These are phyloP conservation scores for Oxystoma pomonae DNA, from an alignment of 2,888 invertebrate species.

Conservation along the genomic window DNA sequence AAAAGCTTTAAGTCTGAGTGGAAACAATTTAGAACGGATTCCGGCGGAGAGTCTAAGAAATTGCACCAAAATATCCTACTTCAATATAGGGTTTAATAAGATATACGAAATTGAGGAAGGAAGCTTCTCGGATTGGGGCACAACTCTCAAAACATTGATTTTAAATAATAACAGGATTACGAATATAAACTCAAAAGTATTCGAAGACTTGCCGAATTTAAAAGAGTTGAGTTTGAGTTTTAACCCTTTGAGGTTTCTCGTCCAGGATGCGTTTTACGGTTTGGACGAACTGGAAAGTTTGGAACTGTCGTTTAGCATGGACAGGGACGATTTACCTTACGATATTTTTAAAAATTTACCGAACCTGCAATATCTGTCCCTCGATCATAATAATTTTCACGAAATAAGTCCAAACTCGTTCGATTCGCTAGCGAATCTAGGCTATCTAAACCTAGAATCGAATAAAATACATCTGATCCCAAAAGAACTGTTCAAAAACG, in stretches of 20 bases:
- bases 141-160: constrained; percentile 73
- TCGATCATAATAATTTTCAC: constrained; percentile 85
- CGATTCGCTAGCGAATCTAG: constrained; percentile 62
- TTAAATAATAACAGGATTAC: constrained; percentile 81
- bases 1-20: constrained; percentile 74
- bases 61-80: constrained; percentile 74
- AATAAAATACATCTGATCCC: constrained; percentile 74
- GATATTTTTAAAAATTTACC: constrained; percentile 70
- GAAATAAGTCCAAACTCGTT: constrained; percentile 68
- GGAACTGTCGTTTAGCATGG: constrained; percentile 82
- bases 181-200: constrained; percentile 65
- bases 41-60: constrained; percentile 66
- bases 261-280: constrained; percentile 74
- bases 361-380: constrained; percentile 75
- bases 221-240: constrained; percentile 88
- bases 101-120: constrained; percentile 72
- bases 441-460: constrained; percentile 82
- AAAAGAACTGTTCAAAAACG: constrained; percentile 62
- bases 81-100: constrained; percentile 85
- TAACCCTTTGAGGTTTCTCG: constrained; percentile 80
- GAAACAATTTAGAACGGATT: constrained; percentile 72
- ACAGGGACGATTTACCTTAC: constrained; percentile 73
- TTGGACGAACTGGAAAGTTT: constrained; percentile 74
- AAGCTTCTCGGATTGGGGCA: constrained; percentile 76
- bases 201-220: constrained; percentile 69